Base-by-base conservation (phyloP, 2,113 vertebrate genomes). In the Deroptyus accipitrinus region DNA sequence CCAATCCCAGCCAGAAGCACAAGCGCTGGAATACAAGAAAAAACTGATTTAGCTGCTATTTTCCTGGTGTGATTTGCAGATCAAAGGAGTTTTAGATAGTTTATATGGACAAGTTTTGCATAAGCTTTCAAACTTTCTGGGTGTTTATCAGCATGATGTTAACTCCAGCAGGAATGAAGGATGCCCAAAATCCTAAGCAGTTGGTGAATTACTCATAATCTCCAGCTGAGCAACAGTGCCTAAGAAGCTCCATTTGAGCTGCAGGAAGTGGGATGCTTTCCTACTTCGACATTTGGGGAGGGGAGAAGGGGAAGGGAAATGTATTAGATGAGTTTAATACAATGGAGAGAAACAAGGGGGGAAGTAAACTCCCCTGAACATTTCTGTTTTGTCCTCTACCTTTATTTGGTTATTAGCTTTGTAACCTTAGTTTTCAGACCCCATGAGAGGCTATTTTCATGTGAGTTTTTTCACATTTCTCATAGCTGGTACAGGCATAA, bases 181-280 rank as follows among this genome's bases (percentile, higher is more conserved):
- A 78, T 86, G 67, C 37, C 73, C 8, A 14, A 78, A 96, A 83
- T 66, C 19, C 25, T 46, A 18, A 83, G 48, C 68, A 92, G 75
- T 24, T 88, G 72, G 87, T 31, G 73, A 95, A 52, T 70, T 96
- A 83, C 66, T 91, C 78, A 54, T 91, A 88, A 88, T n/a, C 78
- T 92, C 83, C 86, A 88, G 86, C 88, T 94, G 78, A 89, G 85
- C 37, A 35, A 18, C 35, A 25, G 55, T 49, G 55, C 52, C 31
- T 42, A 55, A 69, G 63, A 51, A 77, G 59, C 51, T 77, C 39
- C 44, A 41, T 61, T 91, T 69, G 62, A 48, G 67, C 70, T 64
- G 87, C 66, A 89, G 57, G 41, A 91, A 92, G 7, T 39, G 33
- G 19, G 31, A 77, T 81, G 51, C 2, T 55, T 72, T 86, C 57